Base-by-base conservation (phyloP, 2,888 invertebrate genomes). In the Lagria hirta region DNA sequence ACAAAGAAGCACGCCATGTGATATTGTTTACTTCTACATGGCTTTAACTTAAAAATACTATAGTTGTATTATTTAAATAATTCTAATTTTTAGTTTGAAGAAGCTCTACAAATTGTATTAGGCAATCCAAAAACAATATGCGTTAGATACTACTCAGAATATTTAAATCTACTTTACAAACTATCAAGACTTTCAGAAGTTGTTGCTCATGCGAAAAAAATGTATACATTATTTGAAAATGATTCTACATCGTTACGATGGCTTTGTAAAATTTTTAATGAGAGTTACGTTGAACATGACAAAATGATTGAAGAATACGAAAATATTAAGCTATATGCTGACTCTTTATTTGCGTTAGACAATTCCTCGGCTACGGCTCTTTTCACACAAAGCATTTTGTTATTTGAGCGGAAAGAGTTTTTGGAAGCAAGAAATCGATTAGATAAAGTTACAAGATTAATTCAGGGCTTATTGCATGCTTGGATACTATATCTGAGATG, bases 211-310 rank as follows among this genome's bases (percentile, higher is more conserved):
- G 75, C 78, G 8, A 62, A 68, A 42, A 64, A 72, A 42, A 76
- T 82, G 75, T 69, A 73, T 28, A 57, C 61, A 14, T 51, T 72
- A 3, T 79, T 74, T 60, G 72, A 75, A 2, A 66, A 70, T 1
- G 75, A 78, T 54, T 61, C 69, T 11, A 74, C 73, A 52, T 73
- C 79, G 1, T 67, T 80, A 42, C 80, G 81, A 62, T 82, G 81
- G 80, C 75, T 82, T 41, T 83, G 83, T 57, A 77, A 77, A 58
- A 70, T 76, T 1, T 81, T 75, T 58, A 75, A 75, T 43, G 79
- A 82, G 57, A 48, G 47, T 38, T 62, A 48, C 45, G 63, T 59
- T 40, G 72, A 61, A 61, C 66, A 53, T 44, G 64, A 51, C 30
- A 11, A 43, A 21, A 23, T 58, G 29, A 17, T 40, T 29, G 46